phyloP scores from a whole-genome alignment of 2,113 vertebrate species.

The Oryzias melastigma region DNA sequence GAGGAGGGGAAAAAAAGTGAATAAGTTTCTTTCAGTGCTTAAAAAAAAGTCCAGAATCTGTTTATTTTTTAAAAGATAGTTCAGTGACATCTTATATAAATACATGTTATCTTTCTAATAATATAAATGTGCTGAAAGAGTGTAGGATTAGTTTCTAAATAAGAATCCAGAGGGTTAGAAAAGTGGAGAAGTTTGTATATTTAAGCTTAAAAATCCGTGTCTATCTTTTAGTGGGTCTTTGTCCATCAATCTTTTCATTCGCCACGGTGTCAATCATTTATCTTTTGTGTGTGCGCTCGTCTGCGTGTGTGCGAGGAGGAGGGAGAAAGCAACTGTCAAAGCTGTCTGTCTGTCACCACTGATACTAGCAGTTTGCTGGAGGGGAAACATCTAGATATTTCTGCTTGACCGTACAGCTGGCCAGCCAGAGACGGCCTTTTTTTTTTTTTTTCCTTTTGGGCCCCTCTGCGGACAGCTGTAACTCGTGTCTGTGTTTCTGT shows the following conservation, averaged over 20 bases:
- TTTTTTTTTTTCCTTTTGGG: conserved; percentile 48
- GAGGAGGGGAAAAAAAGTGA: neutral
- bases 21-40: neutral
- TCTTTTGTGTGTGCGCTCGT: conserved; percentile 19
- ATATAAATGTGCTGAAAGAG: neutral
- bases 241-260: conserved; percentile 46
- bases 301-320: conserved; percentile 4
- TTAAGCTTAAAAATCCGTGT: conserved; percentile 1
- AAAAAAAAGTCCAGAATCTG: neutral
- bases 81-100: neutral
- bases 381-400: conserved; percentile 72
- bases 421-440: conserved; percentile 64
- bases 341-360: conserved; percentile 69
- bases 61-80: neutral
- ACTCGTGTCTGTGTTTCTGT: conserved; percentile 10
- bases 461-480: conserved; percentile 51
- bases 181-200: neutral
- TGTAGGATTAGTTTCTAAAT: neutral
- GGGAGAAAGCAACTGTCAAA: conserved; percentile 48
- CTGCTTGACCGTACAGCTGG: conserved; percentile 75
- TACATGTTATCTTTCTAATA: neutral
- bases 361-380: conserved; percentile 68
- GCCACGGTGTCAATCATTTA: conserved; percentile 39
- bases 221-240: conserved; percentile 25
- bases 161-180: no score